phyloP scores from a whole-genome alignment of 1,140 invertebrate genomes.

The Lepidurus packardi region DNA sequence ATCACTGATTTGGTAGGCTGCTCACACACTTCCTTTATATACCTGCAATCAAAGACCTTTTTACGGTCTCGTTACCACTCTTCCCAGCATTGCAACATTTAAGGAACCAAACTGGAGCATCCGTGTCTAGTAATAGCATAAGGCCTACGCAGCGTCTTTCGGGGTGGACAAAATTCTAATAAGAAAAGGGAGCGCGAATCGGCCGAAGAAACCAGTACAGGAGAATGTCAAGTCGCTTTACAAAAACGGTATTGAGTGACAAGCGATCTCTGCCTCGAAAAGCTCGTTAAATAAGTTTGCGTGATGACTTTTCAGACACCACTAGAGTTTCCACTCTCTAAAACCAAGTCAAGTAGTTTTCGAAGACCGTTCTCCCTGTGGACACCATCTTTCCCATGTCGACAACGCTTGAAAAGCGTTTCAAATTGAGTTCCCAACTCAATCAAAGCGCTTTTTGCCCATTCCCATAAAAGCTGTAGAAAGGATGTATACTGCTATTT shows the following conservation, averaged over 20 bases:
- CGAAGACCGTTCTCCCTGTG: background rate
- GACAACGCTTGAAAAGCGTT: background rate
- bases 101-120: background rate
- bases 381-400: background rate
- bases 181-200: background rate
- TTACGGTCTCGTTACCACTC: background rate
- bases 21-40: background rate
- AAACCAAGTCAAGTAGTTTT: background rate
- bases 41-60: conserved; percentile 3
- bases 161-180: background rate
- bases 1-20: conserved; percentile 2
- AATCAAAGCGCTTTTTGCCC: background rate
- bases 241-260: background rate
- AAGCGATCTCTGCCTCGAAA: background rate
- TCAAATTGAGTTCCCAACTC: background rate
- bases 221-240: background rate
- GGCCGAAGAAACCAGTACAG: background rate
- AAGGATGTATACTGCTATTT: background rate
- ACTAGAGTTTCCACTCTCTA: background rate
- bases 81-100: background rate
- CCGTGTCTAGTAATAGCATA: background rate
- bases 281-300: background rate
- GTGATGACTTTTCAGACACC: background rate
- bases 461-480: background rate
- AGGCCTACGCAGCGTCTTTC: background rate